Base-by-base conservation (phyloP, 1,140 invertebrate genomes). In the Aricia agestis region DNA sequence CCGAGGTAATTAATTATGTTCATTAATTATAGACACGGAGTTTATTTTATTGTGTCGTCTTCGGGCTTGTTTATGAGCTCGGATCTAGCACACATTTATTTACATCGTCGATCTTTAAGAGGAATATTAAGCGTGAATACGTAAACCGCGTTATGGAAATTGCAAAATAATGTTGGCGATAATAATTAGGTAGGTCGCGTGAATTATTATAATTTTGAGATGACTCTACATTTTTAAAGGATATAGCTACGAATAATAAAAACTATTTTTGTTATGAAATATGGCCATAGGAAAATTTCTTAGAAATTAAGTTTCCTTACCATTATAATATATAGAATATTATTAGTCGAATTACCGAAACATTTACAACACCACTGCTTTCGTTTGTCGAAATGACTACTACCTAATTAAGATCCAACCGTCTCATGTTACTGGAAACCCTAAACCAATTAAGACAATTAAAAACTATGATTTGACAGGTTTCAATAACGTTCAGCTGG, bases 41-140 rank as follows among this genome's bases (percentile, higher is more conserved):
- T 25, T 63, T 63, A 25, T 63, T 63, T 19, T 19, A 25, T 63
- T 63, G 59, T 63, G 59, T 63, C 59, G 59, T 63, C 19, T 63
- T 63, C 59, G 59, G 7, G 59, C 19, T 11, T 63, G 19, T 63
- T 63, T 19, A 63, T 63, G n/a, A 10, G 5, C 17, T 19, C 18
- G 19, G 19, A 19, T 63, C 59, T 31, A 63, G 59, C 2, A 63
- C 59, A 63, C n/a, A 18, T 59, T 59, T 63, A 63, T 63, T 63
- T 63, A 63, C 19, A 19, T 59, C 18, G 59, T 63, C 19, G 10
- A 63, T 19, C 19, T 63, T 19, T 7, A 6, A 59, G 58, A 59
- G 17, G 18, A 63, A 25, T 10, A 63, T 25, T 63, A 63, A 59
- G 58, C 58, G 58, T 59, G 18, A 59, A 25, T 63, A 19, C 45